Conservation (phyloP, 2,888 invertebrate species). For the Acleris sparsana region DNA sequence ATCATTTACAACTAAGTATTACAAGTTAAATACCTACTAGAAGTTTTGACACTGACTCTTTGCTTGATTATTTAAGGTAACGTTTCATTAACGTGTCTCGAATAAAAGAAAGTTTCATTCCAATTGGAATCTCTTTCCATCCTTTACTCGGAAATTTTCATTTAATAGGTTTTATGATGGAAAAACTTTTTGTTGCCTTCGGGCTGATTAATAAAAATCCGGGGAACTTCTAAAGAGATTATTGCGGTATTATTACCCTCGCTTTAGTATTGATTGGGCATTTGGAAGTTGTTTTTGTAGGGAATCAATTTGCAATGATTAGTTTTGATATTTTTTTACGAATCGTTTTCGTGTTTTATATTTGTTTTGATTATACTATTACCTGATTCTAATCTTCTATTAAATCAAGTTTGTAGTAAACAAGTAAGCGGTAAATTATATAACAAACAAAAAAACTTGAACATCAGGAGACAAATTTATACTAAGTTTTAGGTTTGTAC, state of each 20-base stretch:
- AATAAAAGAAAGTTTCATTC: conserved; percentile 18
- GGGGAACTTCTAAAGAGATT: conserved; percentile 27
- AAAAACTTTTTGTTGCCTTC: conserved; percentile 33
- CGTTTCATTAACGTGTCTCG: conserved; percentile 14
- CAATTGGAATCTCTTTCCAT: conserved; percentile 21
- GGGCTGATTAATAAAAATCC: conserved; percentile 32
- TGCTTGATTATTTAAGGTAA: not conserved
- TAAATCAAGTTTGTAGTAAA: no score
- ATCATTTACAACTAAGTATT: no score
- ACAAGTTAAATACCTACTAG: no score
- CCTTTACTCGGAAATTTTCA: conserved; percentile 26
- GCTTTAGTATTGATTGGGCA: conserved; percentile 10
- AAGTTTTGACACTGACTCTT: no score
- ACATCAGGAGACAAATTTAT: no score
- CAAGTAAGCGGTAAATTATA: no score
- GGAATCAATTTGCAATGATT: not conserved
- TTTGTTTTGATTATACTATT: not conserved
- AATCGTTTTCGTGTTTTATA: not conserved
- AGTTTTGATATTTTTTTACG: not conserved
- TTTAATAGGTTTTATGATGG: conserved; percentile 32
- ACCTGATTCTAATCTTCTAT: no score
- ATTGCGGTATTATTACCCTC: conserved; percentile 25
- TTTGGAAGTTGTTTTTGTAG: not conserved
- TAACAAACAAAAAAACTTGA: no score
- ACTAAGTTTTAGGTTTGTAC: no score